These are phyloP conservation scores for Tamias sibiricus DNA, from an alignment of 2,113 vertebrate genomes.

Conservation along the genomic window DNA sequence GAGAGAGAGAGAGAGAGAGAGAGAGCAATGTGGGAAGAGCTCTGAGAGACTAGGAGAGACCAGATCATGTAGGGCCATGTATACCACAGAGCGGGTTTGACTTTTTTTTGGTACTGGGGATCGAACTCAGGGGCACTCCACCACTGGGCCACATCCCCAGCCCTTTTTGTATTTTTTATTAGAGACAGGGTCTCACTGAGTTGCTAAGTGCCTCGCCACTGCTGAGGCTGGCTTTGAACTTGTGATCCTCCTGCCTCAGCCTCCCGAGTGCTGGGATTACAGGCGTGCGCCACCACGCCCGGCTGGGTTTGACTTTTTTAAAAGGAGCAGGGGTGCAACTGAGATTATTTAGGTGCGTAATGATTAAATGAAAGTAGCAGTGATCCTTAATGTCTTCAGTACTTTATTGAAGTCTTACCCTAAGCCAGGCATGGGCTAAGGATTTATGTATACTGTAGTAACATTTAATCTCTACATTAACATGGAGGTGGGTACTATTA, in stretches of 20 bases:
- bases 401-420: background rate
- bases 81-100: background rate
- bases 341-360: background rate
- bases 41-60: background rate
- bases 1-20: too few species aligned
- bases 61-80: background rate
- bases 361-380: slow-evolving; percentile 35
- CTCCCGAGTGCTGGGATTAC: too few species aligned
- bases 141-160: too few species aligned
- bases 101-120: too few species aligned
- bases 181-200: too few species aligned
- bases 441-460: background rate
- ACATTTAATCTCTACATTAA: background rate
- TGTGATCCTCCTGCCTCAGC: too few species aligned
- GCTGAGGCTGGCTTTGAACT: too few species aligned
- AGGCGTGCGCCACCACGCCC: too few species aligned
- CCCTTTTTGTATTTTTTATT: too few species aligned
- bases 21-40: background rate
- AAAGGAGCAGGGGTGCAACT: background rate
- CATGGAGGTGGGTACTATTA: background rate
- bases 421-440: background rate
- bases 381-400: background rate
- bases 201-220: too few species aligned
- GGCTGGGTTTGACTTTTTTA: background rate
- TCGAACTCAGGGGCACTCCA: too few species aligned